Evolutionary conservation across 1,140 invertebrate genomes (phyloP), one percentile per base, ranked within the genome.

Genomic region (Drosophila willistoni): DNA sequence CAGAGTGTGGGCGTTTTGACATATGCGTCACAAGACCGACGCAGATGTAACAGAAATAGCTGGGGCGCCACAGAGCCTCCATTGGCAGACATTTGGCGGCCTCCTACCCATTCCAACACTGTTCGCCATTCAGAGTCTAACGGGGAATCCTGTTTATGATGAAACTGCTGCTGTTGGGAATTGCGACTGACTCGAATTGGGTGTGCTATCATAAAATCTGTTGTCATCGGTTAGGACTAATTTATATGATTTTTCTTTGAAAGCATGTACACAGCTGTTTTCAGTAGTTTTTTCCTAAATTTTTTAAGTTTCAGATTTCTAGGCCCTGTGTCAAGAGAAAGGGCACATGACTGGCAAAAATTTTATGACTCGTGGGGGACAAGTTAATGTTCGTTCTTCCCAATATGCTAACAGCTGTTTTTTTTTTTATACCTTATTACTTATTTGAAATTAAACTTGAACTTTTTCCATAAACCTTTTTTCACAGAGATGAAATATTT

Each of bases 1-100:
- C 34, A 56, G 17, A 75, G 67, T 56, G 71, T 74, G 73, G 63
- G 33, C 74, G 72, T 39, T 44, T 68, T 69, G 73, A 71, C 74
- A 77, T 71, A 77, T 70, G 73, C 67, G 51, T 19, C 64, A 64
- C 36, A 17, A 29, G 17, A 36, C 29, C 6, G 34, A 42, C 47
- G 17, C 44, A 47, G 44, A 47, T 47, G 17, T 47, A 47, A 22
- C 44, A 22, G 44, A 7, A 51, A 19, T 36, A 59, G 56, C 17
- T 22, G 19, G 56, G 56, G 56, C 56, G 33, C 55, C 69, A 9
- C 19, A 39, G 12, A n/a, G 44, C 63, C 57, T 59, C 54, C 61
- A 54, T 9, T 17, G 12, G 29, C 41, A 19, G 36, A 55, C 22
- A 56, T 62, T 33, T 47, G 33, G 29, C 29, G 29, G 29, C 29